Base-by-base conservation (phyloP, 1,140 invertebrate genomes). In the Nebria ingens region DNA sequence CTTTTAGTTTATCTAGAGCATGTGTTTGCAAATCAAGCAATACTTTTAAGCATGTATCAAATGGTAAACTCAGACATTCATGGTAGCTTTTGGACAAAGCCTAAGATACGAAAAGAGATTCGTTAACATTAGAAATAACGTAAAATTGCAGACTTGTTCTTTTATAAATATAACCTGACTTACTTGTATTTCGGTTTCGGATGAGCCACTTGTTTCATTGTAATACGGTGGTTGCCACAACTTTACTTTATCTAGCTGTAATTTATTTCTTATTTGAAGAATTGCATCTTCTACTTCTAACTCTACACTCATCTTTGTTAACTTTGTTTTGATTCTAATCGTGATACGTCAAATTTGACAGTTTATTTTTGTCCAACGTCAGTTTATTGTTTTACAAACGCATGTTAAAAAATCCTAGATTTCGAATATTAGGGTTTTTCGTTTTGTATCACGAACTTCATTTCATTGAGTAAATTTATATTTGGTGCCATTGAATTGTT, bases 151-250 rank as follows among this genome's bases (percentile, higher is more conserved):
- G n/a, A n/a, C n/a, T n/a, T n/a, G n/a, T n/a, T n/a, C n/a, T n/a
- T n/a, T n/a, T n/a, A n/a, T n/a, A n/a, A 12, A 21, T 45, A 56
- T 60, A 56, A 25, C 55, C 29, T 55, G 13, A 52, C 54, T 9
- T 64, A 74, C 80, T 70, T 76, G 68, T 61, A 74, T 63, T 45
- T 76, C 70, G 0, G 58, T 60, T 25, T 73, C 69, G 21, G 69
- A 68, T 23, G 67, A 56, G 15, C 72, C 71, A 11, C 68, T 64
- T 21, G 71, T 73, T 58, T 77, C 71, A n/a, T 63, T 64, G 54
- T 76, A 79, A 65, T 83, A 89, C 0, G 86, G 86, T 23, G 77
- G 68, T 52, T 82, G 71, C 86, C 86, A 89, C 45, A 89, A 66
- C 64, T 86, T 87, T 1, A 87, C 71, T 59, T 76, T 75, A 22